Conservation (phyloP, 1,140 invertebrate genomes). For the Patella vulgata region DNA sequence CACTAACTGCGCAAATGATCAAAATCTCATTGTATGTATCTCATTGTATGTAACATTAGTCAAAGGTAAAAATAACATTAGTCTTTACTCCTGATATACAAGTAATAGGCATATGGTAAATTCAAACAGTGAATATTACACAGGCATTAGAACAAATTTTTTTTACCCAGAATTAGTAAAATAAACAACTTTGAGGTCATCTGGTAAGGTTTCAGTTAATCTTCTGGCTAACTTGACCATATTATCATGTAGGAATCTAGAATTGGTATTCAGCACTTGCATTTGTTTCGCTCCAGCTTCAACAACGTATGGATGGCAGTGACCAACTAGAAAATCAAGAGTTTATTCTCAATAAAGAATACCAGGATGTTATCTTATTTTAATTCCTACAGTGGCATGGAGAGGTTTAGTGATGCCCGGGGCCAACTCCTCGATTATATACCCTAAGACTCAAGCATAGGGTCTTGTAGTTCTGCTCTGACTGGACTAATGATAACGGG, state of each 20-base stretch:
- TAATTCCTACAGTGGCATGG: not conserved
- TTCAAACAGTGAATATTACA: too few species aligned
- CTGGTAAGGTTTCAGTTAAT: slow-evolving; percentile 80
- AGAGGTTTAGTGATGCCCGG: too few species aligned
- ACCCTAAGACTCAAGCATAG: not conserved
- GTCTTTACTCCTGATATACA: too few species aligned
- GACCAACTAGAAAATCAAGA: slow-evolving; percentile 82
- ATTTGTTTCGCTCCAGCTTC: slow-evolving; percentile 85
- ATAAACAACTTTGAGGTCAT: slow-evolving; percentile 85
- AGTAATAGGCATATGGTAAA: too few species aligned
- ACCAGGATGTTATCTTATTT: not conserved
- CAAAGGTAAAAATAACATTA: too few species aligned
- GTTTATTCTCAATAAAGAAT: not conserved
- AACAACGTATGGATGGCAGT: slow-evolving; percentile 94
- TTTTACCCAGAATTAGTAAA: slow-evolving; percentile 91
- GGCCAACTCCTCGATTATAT: not conserved
- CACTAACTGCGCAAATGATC: too few species aligned
- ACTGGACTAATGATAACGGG: too few species aligned
- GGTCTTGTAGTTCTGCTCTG: too few species aligned
- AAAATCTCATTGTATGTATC: too few species aligned
- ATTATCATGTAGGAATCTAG: slow-evolving; percentile 94
- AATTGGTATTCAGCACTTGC: slow-evolving; percentile 90
- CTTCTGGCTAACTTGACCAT: slow-evolving; percentile 90
- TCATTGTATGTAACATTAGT: too few species aligned
- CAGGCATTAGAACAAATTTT: too few species aligned